Percentiles rank a stretch among this genome's conserved stretches.
Evolutionary conservation across 2,888 invertebrate species (phyloP).

Genomic region (Epirrhoe tristata): DNA sequence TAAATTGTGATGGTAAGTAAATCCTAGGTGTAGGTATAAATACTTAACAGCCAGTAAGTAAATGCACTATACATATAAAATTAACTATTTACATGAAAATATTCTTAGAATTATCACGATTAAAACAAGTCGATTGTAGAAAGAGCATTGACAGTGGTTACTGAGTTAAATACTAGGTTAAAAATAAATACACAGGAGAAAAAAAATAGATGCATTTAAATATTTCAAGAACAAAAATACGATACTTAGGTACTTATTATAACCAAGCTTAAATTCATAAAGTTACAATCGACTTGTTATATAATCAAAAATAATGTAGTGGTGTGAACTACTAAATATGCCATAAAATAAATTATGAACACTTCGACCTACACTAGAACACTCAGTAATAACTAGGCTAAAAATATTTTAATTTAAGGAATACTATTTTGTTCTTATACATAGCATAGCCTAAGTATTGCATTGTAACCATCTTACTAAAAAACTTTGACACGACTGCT

Average conservation of each 20-base stretch:
- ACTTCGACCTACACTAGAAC: slow-evolving; percentile 57
- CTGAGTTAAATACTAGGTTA: too few relatives aligned
- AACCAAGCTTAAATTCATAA: not conserved
- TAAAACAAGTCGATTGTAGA: slow-evolving; percentile 7
- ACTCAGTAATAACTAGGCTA: slow-evolving; percentile 47
- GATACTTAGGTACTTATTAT: not conserved
- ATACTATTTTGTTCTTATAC: slow-evolving; percentile 72
- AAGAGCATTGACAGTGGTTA: too few relatives aligned
- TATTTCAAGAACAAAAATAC: too few relatives aligned
- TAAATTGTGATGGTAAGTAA: slow-evolving; percentile 62
- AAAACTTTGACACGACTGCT: not conserved
- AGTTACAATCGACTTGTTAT: slow-evolving; percentile 14
- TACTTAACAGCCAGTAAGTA: slow-evolving; percentile 79
- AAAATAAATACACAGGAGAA: too few relatives aligned
- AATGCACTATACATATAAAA: slow-evolving; percentile 80
- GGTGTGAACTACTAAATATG: slow-evolving; percentile 49
- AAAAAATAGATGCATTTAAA: too few relatives aligned
- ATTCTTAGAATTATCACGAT: slow-evolving; percentile 6
- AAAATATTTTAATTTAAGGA: slow-evolving; percentile 55
- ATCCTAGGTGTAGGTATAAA: slow-evolving; percentile 63
- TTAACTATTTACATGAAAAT: slow-evolving; percentile 72
- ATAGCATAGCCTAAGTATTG: slow-evolving; percentile 61
- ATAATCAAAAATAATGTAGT: not conserved
- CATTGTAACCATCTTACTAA: slow-evolving; percentile 32
- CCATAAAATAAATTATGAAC: slow-evolving; percentile 74